Evolutionary conservation across 2,888 invertebrate species (phyloP), one percentile per base, ranked within the genome.

Genomic region (Entomobrya proxima): DNA sequence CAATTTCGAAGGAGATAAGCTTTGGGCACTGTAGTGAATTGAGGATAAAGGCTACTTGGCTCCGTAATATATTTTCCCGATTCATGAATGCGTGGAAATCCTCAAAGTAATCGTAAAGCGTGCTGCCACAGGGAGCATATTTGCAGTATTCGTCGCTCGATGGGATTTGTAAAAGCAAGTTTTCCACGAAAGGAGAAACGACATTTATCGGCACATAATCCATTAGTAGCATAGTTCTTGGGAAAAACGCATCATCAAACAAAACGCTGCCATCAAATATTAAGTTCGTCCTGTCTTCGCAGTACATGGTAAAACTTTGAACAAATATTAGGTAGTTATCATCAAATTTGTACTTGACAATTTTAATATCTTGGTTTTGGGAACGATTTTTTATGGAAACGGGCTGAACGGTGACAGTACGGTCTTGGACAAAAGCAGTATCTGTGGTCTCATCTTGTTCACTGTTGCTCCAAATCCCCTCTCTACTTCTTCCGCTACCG

Each of bases 121-220:
- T 37, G n/a, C 32, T 47, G n/a, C 76, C 21, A 52, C 67, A 61
- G 4, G 55, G 74, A 27, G 32, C 61, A 35, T 15, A 67, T 47
- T 40, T 24, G 24, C 79, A 79, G 30, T 67, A 67, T 7, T 67
- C 79, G 24, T 13, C 15, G 21, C 30, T 32, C 0, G 40, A 27
- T 4, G 78, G 44, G 24, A 80, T 24, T 47, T 64, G 44, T 0
- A 67, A 18, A 1, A 30, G 2, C 2, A 67, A 3, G 6, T 32
- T 32, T 13, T 30, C 21, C 13, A 72, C 40, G 5, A 35, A 27
- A 0, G 30, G 24, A 7, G 30, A 21, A 1, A 77, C n/a, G 7
- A 67, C 44, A n/a, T 37, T 64, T 15, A 75, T 47, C 15, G 76
- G 76, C n/a, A 83, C 67, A 50, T 69, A 83, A 15, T 83, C 83